phyloP scores from a whole-genome alignment of 2,888 invertebrate species.

The Acanthosoma haemorrhoidale region DNA sequence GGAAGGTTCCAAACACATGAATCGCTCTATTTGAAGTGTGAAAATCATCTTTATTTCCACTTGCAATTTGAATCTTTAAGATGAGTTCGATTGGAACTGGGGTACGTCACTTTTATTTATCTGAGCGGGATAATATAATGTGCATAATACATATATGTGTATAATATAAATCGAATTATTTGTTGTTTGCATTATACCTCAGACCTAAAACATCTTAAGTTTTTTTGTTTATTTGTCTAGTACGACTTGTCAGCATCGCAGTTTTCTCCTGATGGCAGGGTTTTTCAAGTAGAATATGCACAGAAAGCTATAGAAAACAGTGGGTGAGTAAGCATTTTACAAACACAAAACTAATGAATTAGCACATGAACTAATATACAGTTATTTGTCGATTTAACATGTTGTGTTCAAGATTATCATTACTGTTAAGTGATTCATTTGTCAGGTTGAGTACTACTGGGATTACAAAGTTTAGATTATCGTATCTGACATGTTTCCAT shows the following conservation, averaged over 20 bases:
- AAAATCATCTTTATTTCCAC: background rate
- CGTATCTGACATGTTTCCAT: background rate
- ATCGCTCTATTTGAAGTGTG: background rate
- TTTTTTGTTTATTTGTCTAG: conserved; percentile 53
- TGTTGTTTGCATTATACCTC: too few species aligned
- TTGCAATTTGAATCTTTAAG: conserved; percentile 41
- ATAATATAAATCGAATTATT: too few species aligned
- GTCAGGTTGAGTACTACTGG: background rate
- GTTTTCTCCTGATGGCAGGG: conserved; percentile 98
- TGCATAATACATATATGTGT: too few species aligned
- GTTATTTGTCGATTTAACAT: background rate
- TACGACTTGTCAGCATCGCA: conserved; percentile 99
- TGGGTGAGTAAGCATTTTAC: conserved; percentile 55
- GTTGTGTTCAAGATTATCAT: background rate
- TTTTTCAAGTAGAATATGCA: conserved; percentile 99
- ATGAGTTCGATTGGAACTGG: conserved; percentile 97
- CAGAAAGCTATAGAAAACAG: conserved; percentile 98
- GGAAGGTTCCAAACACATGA: conserved; percentile 28
- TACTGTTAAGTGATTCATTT: background rate
- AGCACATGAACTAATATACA: background rate
- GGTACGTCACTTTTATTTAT: conserved; percentile 56
- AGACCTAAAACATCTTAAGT: background rate
- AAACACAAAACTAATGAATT: too few species aligned
- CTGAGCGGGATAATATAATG: too few species aligned
- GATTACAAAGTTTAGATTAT: background rate